phyloP scores from a whole-genome alignment of 2,888 invertebrate species.

The Diadegma fenestrale region DNA sequence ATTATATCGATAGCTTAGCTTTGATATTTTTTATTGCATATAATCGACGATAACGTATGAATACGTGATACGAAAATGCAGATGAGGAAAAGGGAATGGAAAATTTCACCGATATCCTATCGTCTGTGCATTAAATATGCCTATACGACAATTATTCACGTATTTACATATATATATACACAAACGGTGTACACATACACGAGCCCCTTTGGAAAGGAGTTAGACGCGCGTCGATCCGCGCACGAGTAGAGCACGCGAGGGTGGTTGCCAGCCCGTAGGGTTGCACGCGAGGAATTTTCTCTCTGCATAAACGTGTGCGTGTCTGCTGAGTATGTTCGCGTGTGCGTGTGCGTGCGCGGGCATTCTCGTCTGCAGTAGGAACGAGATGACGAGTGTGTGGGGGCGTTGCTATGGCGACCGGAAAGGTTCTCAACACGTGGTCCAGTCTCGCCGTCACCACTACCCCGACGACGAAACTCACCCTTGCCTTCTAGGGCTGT shows the following conservation, averaged over 20 bases:
- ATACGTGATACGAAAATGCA: conserved; percentile 24
- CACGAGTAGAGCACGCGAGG: conserved; percentile 58
- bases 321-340: conserved; percentile 14
- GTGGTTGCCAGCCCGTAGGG: conserved; percentile 53
- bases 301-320: conserved; percentile 26
- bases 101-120: conserved; percentile 1
- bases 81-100: conserved; percentile 3
- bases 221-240: conserved; percentile 48
- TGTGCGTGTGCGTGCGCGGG: conserved; percentile 42
- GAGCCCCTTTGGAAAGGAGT: conserved; percentile 27
- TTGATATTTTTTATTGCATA: neutral
- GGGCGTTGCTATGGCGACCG: conserved; percentile 83
- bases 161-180: neutral
- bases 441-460: conserved; percentile 70
- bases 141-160: conserved; percentile 5
- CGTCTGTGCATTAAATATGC: neutral
- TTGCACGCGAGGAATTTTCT: conserved; percentile 46
- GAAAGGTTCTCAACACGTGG: conserved; percentile 84
- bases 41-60: conserved; percentile 9
- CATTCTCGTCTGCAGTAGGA: conserved; percentile 26
- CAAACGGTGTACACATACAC: neutral
- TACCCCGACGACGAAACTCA: conserved; percentile 35
- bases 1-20: neutral
- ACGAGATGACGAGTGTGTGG: conserved; percentile 66
- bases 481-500: conserved; percentile 35